Base-by-base conservation (phyloP, 2,888 invertebrate genomes). In the Boloria euphrosyne region DNA sequence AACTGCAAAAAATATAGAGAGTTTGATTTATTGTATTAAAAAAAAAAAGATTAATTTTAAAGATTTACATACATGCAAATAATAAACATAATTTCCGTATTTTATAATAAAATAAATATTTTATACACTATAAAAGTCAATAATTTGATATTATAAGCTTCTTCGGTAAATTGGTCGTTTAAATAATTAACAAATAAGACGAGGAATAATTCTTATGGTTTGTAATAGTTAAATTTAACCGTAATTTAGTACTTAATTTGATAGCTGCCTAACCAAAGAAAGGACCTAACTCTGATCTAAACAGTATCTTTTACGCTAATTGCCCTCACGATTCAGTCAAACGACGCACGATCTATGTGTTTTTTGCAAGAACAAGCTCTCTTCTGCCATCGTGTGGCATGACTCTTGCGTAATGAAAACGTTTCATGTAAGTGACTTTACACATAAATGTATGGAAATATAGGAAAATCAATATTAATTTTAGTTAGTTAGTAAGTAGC, bases 291-390 rank as follows among this genome's bases (percentile, higher is more conserved):
- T 27, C 46, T 22, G 59, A 50, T 59, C 38, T 59, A 49, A 50
- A 50, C 59, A 10, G 59, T 49, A 59, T 50, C 59, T 59, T 59
- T 38, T 38, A 59, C 50, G 50, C 49, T 67, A 70, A 70, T 65
- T 70, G 67, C 62, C 47, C 51, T 70, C 70, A 70, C 70, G 70
- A 70, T 44, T 67, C 62, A 67, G 66, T 67, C 70, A 57, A 65
- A 67, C 55, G 18, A 65, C 54, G 54, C 70, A 70, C 70, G 70
- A 60, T 57, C 55, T 50, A 52, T 67, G 65, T 70, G 69, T 70
- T 69, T 70, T 69, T 67, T 65, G 65, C 59, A 50, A 62, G 60
- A 55, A 70, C 69, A 70, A 51, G 50, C 65, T 54, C 58, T 59
- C 54, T 59, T 62, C 65, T 65, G 55, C 55, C 53, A 50, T 67